phyloP scores from a whole-genome alignment of 1,140 invertebrate species.

The Lordiphosa stackelbergi region DNA sequence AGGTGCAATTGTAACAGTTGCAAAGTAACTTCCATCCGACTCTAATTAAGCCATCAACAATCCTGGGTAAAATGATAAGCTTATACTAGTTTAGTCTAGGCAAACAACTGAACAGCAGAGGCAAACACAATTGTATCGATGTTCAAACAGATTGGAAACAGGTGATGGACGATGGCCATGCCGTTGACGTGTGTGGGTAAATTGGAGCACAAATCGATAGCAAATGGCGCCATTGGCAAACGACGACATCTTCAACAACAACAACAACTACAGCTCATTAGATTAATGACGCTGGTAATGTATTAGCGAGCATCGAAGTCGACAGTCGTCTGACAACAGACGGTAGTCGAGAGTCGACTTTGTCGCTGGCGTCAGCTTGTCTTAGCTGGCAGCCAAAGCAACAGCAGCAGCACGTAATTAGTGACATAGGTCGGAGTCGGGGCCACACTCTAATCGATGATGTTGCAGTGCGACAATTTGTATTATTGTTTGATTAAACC shows the following conservation, averaged over 20 bases:
- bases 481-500: slow-evolving; percentile 22
- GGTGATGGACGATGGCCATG: slow-evolving; percentile 53
- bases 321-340: slow-evolving; percentile 20
- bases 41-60: slow-evolving; percentile 20
- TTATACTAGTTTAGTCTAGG: slow-evolving; percentile 35
- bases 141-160: slow-evolving; percentile 62
- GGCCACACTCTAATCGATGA: neutral
- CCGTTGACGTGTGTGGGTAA: slow-evolving; percentile 61
- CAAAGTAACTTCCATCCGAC: no score
- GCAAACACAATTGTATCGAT: slow-evolving; percentile 33
- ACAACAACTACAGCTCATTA: slow-evolving; percentile 60
- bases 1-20: no score
- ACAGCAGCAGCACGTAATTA: slow-evolving; percentile 52
- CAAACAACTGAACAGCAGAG: slow-evolving; percentile 21
- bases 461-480: slow-evolving; percentile 12
- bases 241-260: slow-evolving; percentile 12
- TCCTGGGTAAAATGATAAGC: slow-evolving; percentile 23
- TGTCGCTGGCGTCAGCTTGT: slow-evolving; percentile 52
- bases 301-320: slow-evolving; percentile 61
- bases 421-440: slow-evolving; percentile 48
- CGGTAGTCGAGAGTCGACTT: slow-evolving; percentile 22
- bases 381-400: slow-evolving; percentile 51
- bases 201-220: slow-evolving; percentile 34
- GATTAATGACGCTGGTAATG: slow-evolving; percentile 74
- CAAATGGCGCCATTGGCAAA: slow-evolving; percentile 18